phyloP scores from a whole-genome alignment of 2,888 invertebrate genomes.

The Teleiodes luculella region DNA sequence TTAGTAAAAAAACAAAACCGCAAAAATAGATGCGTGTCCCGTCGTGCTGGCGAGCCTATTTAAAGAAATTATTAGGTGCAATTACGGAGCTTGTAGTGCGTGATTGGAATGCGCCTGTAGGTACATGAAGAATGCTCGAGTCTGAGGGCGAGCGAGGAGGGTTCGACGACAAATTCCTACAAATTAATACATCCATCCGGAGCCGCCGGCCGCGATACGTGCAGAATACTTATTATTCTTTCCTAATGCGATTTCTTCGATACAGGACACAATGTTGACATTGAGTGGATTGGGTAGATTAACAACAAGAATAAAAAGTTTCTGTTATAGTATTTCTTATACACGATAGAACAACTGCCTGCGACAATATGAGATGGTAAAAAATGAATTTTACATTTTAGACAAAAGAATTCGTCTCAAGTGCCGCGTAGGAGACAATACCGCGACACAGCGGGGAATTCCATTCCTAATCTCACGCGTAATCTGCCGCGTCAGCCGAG shows the following conservation, averaged over 20 bases:
- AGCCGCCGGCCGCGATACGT: conserved; percentile 61
- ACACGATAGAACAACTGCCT: not conserved
- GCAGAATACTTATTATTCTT: conserved; percentile 67
- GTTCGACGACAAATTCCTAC: conserved; percentile 76
- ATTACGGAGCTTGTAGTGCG: conserved; percentile 76
- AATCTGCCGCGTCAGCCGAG: conserved; percentile 66
- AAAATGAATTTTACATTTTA: conserved; percentile 12
- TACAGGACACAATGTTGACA: conserved; percentile 41
- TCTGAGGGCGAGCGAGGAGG: conserved; percentile 44
- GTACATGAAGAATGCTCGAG: conserved; percentile 28
- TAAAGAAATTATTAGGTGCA: conserved; percentile 77
- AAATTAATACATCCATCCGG: conserved; percentile 76
- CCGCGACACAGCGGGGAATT: conserved; percentile 47
- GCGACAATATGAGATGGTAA: not conserved
- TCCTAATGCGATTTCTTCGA: conserved; percentile 46
- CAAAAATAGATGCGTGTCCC: conserved; percentile 2
- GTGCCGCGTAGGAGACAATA: conserved; percentile 41
- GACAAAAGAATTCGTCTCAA: conserved; percentile 18
- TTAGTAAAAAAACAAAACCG: not conserved
- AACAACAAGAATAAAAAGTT: not conserved
- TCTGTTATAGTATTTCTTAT: not conserved
- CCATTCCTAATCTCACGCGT: conserved; percentile 67
- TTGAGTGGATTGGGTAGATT: conserved; percentile 39
- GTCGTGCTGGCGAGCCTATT: conserved; percentile 50
- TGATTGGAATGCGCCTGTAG: conserved; percentile 77